These are phyloP conservation scores for Bombus waltoni DNA, from an alignment of 1,140 invertebrate genomes.

Conservation along the genomic window DNA sequence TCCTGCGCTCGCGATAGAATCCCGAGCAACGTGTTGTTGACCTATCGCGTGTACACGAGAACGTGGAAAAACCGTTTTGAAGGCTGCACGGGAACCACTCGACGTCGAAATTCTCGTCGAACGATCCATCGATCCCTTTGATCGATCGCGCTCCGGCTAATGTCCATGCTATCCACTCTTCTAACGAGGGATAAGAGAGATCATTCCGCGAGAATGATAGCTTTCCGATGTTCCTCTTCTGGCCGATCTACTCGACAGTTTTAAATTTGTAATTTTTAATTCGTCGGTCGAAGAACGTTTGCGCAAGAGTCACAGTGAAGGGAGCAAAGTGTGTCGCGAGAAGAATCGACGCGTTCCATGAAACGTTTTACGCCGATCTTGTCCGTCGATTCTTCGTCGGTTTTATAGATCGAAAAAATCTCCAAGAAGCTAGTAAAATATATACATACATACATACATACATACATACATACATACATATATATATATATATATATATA, in stretches of 20 bases:
- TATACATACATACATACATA: too few relatives aligned
- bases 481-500: too few relatives aligned
- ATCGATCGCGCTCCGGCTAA: background rate
- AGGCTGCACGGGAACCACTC: background rate
- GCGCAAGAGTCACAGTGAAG: background rate
- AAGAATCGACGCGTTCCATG: background rate
- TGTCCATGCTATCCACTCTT: background rate
- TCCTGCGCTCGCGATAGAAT: slow-evolving; percentile 48
- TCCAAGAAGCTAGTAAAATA: background rate
- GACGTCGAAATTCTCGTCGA: background rate
- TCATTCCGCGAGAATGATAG: background rate
- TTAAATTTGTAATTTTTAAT: too few relatives aligned
- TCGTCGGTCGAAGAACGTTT: too few relatives aligned
- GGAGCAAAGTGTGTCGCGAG: background rate
- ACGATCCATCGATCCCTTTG: background rate
- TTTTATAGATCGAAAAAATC: background rate
- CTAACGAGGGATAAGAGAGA: background rate
- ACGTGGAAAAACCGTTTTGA: slow-evolving; percentile 30
- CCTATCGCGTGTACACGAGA: slow-evolving; percentile 39
- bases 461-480: too few relatives aligned
- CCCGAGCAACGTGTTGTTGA: slow-evolving; percentile 39
- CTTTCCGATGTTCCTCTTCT: background rate
- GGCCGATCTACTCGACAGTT: too few relatives aligned
- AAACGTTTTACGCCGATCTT: background rate
- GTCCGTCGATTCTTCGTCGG: background rate